Conservation (phyloP, 2,888 invertebrate species). For the Griposia aprilina region DNA sequence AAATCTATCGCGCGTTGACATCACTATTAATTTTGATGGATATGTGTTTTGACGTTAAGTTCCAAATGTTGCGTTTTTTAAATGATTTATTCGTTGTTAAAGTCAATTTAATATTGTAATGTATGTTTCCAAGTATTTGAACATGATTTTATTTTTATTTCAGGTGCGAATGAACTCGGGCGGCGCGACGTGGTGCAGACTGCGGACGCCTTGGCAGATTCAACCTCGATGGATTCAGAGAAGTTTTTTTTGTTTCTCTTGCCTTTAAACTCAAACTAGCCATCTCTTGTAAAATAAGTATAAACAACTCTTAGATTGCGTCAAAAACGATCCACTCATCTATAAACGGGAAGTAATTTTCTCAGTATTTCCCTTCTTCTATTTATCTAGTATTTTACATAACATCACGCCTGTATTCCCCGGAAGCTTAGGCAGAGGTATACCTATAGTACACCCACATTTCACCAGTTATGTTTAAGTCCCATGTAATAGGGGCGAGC, state of each 20-base stretch:
- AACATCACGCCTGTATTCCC: too few relatives aligned
- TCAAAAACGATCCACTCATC: background rate
- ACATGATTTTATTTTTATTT: conserved; percentile 59
- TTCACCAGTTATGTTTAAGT: too few relatives aligned
- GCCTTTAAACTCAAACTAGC: too few relatives aligned
- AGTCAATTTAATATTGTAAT: conserved; percentile 33
- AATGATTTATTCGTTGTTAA: conserved; percentile 27
- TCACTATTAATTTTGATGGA: conserved; percentile 83
- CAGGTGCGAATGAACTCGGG: conserved; percentile 57
- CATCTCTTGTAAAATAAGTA: background rate
- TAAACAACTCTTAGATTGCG: too few relatives aligned
- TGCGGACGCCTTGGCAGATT: background rate
- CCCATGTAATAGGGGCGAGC: too few relatives aligned
- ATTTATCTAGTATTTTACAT: background rate
- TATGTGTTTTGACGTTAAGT: conserved; percentile 62
- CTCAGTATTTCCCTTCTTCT: background rate
- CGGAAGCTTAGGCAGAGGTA: too few relatives aligned
- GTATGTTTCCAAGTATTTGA: conserved; percentile 49
- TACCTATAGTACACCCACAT: too few relatives aligned
- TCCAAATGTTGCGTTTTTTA: conserved; percentile 33
- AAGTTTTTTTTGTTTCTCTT: conserved; percentile 59
- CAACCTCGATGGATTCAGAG: conserved; percentile 54
- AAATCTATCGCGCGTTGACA: conserved; percentile 77
- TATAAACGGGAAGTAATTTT: background rate
- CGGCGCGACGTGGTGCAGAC: background rate